Base-by-base conservation (phyloP, 2,888 invertebrate genomes). In the Microctonus brassicae region DNA sequence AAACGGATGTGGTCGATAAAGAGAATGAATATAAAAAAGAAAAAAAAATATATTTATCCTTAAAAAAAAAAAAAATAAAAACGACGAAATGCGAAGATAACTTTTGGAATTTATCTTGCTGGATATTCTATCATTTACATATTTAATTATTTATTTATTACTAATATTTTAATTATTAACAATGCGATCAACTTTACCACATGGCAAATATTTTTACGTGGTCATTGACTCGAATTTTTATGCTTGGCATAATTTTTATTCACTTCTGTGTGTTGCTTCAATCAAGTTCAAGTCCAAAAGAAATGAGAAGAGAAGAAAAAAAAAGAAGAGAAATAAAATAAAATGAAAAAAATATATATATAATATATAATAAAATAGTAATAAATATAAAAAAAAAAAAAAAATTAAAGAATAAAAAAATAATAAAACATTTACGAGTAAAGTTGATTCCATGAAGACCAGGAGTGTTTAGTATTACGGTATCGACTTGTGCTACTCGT, bases 1-100 rank as follows among this genome's bases (percentile, higher is more conserved):
- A 72, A 74, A 74, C 74, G 74, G 70, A 74, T 64, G 74, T 67
- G 62, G 68, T 62, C 65, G 47, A 47, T 47, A n/a, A 5, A 13
- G 24, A 63, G 67, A 70, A 74, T 57, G 64, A 20, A 33, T 53
- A 9, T 11, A 63, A 26, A 63, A 1, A 11, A 20, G 22, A 10
- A 11, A 33, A 34, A 10, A 13, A 39, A n/a, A n/a, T 47, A n/a
- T 47, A 47, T 47, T 47, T n/a, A n/a, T n/a, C n/a, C n/a, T n/a
- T n/a, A n/a, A 39, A 39, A 7, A n/a, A 39, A 7, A n/a, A 47
- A n/a, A 20, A 17, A 17, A n/a, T 6, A 47, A 39, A n/a, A 39
- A 39, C n/a, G n/a, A n/a, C n/a, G 5, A n/a, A 4, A 17, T 1
- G 17, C 9, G 5, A 2, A 7, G 3, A 47, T 20, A 47, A 47